Evolutionary conservation across 2,113 vertebrate genomes (phyloP), one percentile per base, ranked within the genome.

Genomic region (Poecile atricapillus): DNA sequence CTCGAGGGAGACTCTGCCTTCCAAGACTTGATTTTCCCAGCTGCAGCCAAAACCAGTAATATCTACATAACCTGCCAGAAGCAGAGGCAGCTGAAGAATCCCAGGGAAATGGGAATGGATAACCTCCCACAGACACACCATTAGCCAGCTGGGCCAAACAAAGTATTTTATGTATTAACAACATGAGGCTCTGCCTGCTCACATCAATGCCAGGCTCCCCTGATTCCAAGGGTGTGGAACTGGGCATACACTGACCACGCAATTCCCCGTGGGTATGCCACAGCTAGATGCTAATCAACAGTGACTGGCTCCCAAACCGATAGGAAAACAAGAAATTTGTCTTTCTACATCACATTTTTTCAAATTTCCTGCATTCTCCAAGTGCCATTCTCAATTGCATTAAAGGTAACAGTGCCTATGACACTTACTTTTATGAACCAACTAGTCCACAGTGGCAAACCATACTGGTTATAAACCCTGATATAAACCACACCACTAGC

Each of bases 161-260:
- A 37, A 89, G 41, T 25, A 77, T 31, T 93, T 71, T 24, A 62
- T 13, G 5, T 16, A 69, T 14, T 37, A 85, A 52, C 16, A 22
- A 16, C 0, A 1, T 1, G 2, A 44, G 27, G 15, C 44, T 62
- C 47, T 56, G 81, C 69, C 84, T 33, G 30, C 19, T 82, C 73
- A 43, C 46, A 50, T 22, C 44, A 37, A 4, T 1, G 22, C 46
- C 16, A 87, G 39, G 46, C 19, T 69, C 47, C 35, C 3, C 27
- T 20, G 15, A 41, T 46, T 23, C 11, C 83, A 62, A 19, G 28
- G 25, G 13, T 14, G 41, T 0, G 2, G 41, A 52, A 74, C 0
- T 4, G 5, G 67, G 37, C 2, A 10, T 4, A 27, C 0, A 0
- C 0, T 15, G 18, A 58, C 23, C 35, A 28, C 0, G 2, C 37